phyloP scores from a whole-genome alignment of 2,888 invertebrate species.

The Oligia latruncula region DNA sequence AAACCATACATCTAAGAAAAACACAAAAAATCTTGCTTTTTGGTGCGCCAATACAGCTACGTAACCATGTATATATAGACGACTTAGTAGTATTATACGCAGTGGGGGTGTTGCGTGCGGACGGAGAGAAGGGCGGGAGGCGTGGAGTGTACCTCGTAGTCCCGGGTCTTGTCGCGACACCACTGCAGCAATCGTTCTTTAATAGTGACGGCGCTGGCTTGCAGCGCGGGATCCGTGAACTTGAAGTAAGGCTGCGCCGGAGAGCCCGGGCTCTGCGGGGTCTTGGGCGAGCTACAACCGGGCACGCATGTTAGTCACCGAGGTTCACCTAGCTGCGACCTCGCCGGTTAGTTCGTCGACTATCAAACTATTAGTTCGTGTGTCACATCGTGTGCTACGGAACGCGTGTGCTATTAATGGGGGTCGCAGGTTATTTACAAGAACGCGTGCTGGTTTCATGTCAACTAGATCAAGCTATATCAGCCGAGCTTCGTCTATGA shows the following conservation, averaged over 20 bases:
- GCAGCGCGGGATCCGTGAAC: conserved; percentile 97
- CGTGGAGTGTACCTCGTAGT: conserved; percentile 95
- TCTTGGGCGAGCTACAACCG: conserved; percentile 93
- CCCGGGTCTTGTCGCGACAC: conserved; percentile 99
- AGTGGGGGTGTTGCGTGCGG: conserved; percentile 68
- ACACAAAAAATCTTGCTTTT: conserved; percentile 8
- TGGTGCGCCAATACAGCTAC: conserved; percentile 40
- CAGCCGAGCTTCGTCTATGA: conserved; percentile 59
- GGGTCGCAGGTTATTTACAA: conserved; percentile 78
- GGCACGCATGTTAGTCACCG: conserved; percentile 85
- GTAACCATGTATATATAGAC: conserved; percentile 28
- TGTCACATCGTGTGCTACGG: conserved; percentile 73
- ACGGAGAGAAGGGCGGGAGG: conserved; percentile 64
- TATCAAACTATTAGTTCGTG: conserved; percentile 71
- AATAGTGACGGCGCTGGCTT: conserved; percentile 97
- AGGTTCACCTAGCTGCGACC: conserved; percentile 56
- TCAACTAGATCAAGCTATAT: conserved; percentile 67
- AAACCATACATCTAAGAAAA: conserved; percentile 12
- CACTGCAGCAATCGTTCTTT: conserved; percentile 99
- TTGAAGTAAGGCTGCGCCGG: conserved; percentile 95
- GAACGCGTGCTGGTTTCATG: conserved; percentile 67
- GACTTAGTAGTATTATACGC: conserved; percentile 61
- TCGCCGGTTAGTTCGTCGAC: conserved; percentile 68
- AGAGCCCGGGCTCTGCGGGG: conserved; percentile 91
- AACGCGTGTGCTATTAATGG: conserved; percentile 75